Evolutionary conservation across 2,113 vertebrate genomes (phyloP).

Genomic region (Sinocyclocheilus grahami): DNA sequence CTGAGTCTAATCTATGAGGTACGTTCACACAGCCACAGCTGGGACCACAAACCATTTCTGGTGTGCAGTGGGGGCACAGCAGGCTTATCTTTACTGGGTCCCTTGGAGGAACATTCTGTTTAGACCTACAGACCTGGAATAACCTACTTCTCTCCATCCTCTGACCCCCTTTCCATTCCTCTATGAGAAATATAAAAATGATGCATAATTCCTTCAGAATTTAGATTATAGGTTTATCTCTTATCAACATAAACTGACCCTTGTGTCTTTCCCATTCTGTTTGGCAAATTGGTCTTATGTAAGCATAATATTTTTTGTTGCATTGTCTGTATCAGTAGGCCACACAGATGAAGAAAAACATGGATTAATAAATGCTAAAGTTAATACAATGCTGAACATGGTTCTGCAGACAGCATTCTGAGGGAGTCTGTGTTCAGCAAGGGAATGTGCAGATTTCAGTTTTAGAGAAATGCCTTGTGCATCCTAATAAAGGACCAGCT

Average conservation of each 20-base stretch:
- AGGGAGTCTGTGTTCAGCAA: not conserved
- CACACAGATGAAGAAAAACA: not conserved
- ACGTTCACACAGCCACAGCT: slow-evolving; percentile 12
- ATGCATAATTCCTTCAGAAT: slow-evolving; percentile 4
- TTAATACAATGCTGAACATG: not conserved
- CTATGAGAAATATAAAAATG: not conserved
- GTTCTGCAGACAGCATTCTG: not conserved
- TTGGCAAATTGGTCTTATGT: slow-evolving; percentile 26
- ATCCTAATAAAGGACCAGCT: slow-evolving; percentile 13
- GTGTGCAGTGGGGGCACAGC: not conserved
- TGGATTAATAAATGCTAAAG: not conserved
- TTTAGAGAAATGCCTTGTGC: not conserved
- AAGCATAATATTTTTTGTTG: not conserved
- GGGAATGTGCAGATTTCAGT: not conserved
- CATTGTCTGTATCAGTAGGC: not conserved
- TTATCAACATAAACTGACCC: slow-evolving; percentile 18
- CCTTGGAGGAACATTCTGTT: not conserved
- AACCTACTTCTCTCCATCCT: slow-evolving; percentile 4
- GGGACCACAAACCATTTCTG: slow-evolving; percentile 30
- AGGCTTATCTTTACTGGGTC: slow-evolving; percentile 23
- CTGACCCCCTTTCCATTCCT: not conserved
- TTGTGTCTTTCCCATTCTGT: not conserved
- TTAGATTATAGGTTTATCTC: slow-evolving; percentile 13
- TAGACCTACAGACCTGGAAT: slow-evolving; percentile 7
- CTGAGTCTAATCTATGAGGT: slow-evolving; percentile 27